Evolutionary conservation across 2,888 invertebrate species (phyloP), one percentile per base, ranked within the genome.

Genomic region (Drosophila mayaguana): DNA sequence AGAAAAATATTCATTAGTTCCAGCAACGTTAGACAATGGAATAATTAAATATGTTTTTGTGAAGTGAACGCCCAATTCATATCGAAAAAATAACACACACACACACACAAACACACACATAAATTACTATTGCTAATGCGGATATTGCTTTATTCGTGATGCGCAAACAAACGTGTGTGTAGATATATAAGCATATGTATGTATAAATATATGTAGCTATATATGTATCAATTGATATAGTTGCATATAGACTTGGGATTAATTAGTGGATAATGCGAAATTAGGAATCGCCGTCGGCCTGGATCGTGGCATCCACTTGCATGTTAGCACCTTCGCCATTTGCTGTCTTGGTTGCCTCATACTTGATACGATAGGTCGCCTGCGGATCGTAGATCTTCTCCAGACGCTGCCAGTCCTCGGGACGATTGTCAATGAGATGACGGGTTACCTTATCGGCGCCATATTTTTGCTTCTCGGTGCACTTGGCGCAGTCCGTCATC

Each of bases 401-500:
- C 32, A 95, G 93, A 55, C 94, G 93, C 2, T 80, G 81, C 95
- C 95, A 95, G 83, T 95, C 95, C 0, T 93, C 93, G 9, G 94
- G 94, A 18, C 94, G 91, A 55, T 92, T 90, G 75, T 93, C 93
- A 51, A 93, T 93, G 32, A 93, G 72, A 72, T 85, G 94, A 51
- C 94, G 94, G 86, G 95, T 95, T 14, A 96, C 95, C 82, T 94
- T 94, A 56, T 95, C 95, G 1, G 96, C 94, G 4, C 95, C 95
- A 51, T 93, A 93, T 53, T 94, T 94, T 90, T 96, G 96, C 73
- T 94, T 95, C 42, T 94, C 94, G 12, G 94, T 95, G 88, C 96
- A 96, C 91, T 95, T 96, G 55, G 91, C 92, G 89, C 96, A 96
- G 77, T 95, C 95, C 48, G 95, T 95, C 77, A 94, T 93, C 62